Base-by-base conservation (phyloP, 2,797 vertebrate genomes). In the Eupleurogrammus muticus region DNA sequence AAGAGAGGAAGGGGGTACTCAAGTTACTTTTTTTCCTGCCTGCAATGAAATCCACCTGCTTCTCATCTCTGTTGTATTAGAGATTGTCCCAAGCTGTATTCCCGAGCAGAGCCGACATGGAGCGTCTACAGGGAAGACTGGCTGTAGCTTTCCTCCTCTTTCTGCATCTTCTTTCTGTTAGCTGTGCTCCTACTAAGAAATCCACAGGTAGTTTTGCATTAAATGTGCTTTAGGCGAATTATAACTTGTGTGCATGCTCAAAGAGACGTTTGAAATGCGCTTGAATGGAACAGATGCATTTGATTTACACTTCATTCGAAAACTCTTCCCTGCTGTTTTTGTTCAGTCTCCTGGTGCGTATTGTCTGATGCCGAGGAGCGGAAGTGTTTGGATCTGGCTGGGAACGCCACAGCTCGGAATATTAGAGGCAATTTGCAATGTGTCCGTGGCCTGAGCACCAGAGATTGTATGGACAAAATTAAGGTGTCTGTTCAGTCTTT, bases 401-500 rank as follows among this genome's bases (percentile, higher is more conserved):
- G 90, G 9, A 95, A 94, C 0, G 79, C 90, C 49, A 93, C 90
- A 9, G 91, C 88, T 48, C 86, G 13, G 52, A 92, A 92, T 44
- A 73, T 95, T 7, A 88, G 89, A 28, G 94, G 94, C 47, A 90
- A 69, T 1, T 71, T 95, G 74, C 70, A 73, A 42, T 95, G 94
- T 38, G 87, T 93, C 58, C 90, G 92, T 4, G 94, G 92, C 4
- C 70, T 89, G 53, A 86, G 77, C 75, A 82, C 89, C 28, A 84
- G 84, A 9, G 94, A 95, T 56, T 95, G 94, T 60, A 94, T 95
- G 82, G 76, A 87, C 16, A 94, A 87, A 85, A 95, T 95, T 68
- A 94, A 94, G 93, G 94, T 95, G 79, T 14, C 42, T 21, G 9
- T 23, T 21, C 4, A 21, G 28, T 19, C 23, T 60, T 20, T 13